phyloP scores from a whole-genome alignment of 2,113 vertebrate species.

The Alligator sinensis region DNA sequence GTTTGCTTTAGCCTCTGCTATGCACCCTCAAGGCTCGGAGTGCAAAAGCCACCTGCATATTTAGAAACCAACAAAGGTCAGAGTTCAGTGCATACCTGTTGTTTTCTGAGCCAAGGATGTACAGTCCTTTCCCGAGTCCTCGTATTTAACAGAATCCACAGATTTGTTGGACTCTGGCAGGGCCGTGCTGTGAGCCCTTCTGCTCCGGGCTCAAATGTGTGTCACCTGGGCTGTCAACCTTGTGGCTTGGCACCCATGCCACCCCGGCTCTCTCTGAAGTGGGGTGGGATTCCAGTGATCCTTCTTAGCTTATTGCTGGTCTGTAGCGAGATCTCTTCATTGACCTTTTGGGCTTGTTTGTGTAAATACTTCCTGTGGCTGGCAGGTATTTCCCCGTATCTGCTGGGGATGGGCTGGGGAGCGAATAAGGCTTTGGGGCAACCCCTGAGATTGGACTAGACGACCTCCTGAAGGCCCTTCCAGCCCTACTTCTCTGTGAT shows the following conservation, averaged over 20 bases:
- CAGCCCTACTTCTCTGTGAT: too few species aligned
- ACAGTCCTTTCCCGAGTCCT: too few species aligned
- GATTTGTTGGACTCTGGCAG: neutral
- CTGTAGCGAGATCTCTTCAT: constrained; percentile 19
- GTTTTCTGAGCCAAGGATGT: constrained; percentile 22
- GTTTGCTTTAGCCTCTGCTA: constrained; percentile 38
- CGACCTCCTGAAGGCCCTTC: too few species aligned
- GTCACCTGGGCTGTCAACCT: too few species aligned
- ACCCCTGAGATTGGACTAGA: too few species aligned
- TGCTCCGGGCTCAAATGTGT: too few species aligned
- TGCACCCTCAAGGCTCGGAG: constrained; percentile 53
- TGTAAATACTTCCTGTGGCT: constrained; percentile 25
- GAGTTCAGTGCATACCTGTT: constrained; percentile 30
- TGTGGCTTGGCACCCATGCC: too few species aligned
- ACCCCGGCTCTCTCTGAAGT: too few species aligned
- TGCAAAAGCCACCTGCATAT: constrained; percentile 59
- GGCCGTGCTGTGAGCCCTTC: too few species aligned
- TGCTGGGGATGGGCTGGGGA: too few species aligned
- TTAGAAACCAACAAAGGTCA: constrained; percentile 55
- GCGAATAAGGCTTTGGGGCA: too few species aligned
- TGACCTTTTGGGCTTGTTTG: constrained; percentile 44
- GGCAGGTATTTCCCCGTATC: neutral
- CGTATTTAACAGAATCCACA: too few species aligned
- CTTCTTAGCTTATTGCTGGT: neutral
- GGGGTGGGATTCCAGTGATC: neutral